Evolutionary conservation across 2,888 invertebrate genomes (phyloP), one percentile per base, ranked within the genome.

Genomic region (Arctia plantaginis): DNA sequence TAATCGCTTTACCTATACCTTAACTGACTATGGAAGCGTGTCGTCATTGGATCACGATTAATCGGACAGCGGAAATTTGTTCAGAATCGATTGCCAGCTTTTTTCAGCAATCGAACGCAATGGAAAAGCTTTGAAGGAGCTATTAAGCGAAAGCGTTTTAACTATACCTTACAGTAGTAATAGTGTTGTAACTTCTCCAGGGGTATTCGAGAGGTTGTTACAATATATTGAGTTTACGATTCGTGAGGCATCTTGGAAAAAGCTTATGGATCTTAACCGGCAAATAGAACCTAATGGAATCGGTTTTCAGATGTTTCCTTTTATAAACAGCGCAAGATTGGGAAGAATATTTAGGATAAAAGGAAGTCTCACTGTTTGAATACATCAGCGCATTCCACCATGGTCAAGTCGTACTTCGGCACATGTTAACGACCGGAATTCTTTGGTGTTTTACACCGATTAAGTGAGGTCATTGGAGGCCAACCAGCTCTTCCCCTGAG

Each of bases 21-120:
- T 47, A 4, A 71, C 51, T 66, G 13, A n/a, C 27, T 51, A 55
- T n/a, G 59, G 23, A 72, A 68, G 20, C n/a, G 47, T 62, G 72
- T 69, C 69, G 62, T 35, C 68, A 68, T 68, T n/a, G 27, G 30
- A 30, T 33, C 69, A 39, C 64, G 55, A 66, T 65, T 73, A 69
- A 73, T 73, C 44, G 41, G n/a, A 33, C 55, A 27, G 18, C 55
- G 73, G 73, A 69, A 73, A 73, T 69, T 69, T 41, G 73, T 66
- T 69, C 47, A 7, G 69, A 69, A 73, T 65, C 55, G 55, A 66
- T 69, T 73, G 27, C 30, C 3, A 62, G 27, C 0, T 27, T 62
- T 62, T 30, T 30, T 62, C 30, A 62, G 18, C 30, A 59, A 13
- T 30, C 18, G 18, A 30, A 18, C 7, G 30, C 62, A 62, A 30